These are phyloP conservation scores for Margaritifera margaritifera DNA, from an alignment of 2,888 invertebrate species.

Conservation along the genomic window DNA sequence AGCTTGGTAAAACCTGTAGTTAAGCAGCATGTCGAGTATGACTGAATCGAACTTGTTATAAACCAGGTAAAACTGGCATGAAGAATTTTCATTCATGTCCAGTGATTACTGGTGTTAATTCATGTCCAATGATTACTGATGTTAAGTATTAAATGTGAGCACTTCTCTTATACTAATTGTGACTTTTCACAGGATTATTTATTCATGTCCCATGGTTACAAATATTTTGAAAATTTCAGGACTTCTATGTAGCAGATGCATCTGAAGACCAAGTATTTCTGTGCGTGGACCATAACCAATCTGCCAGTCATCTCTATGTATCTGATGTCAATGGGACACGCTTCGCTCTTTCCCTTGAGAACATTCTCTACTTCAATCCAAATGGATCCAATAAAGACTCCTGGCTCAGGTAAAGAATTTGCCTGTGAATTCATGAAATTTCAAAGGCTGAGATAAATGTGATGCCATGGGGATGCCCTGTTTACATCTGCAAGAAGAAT, in stretches of 20 bases:
- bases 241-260: constrained; percentile 89
- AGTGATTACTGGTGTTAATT: too few relatives aligned
- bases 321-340: constrained; percentile 82
- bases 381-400: constrained; percentile 78
- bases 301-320: constrained; percentile 85
- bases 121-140: too few relatives aligned
- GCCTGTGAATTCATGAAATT: constrained; percentile 5
- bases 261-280: constrained; percentile 83
- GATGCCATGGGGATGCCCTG: constrained; percentile 4
- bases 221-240: constrained; percentile 66
- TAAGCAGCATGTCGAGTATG: too few relatives aligned
- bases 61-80: too few relatives aligned
- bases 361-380: constrained; percentile 85
- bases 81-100: too few relatives aligned
- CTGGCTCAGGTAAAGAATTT: constrained; percentile 84
- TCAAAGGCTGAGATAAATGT: not conserved
- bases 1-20: too few relatives aligned
- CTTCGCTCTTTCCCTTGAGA: constrained; percentile 86
- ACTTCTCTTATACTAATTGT: not conserved
- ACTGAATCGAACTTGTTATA: too few relatives aligned
- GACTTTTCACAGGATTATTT: not conserved
- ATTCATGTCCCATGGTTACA: not conserved
- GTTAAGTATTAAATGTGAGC: too few relatives aligned
- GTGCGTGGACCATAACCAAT: constrained; percentile 87
- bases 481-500: not conserved